These are phyloP conservation scores for Tachina lurida DNA, from an alignment of 2,888 invertebrate genomes.

Conservation along the genomic window DNA sequence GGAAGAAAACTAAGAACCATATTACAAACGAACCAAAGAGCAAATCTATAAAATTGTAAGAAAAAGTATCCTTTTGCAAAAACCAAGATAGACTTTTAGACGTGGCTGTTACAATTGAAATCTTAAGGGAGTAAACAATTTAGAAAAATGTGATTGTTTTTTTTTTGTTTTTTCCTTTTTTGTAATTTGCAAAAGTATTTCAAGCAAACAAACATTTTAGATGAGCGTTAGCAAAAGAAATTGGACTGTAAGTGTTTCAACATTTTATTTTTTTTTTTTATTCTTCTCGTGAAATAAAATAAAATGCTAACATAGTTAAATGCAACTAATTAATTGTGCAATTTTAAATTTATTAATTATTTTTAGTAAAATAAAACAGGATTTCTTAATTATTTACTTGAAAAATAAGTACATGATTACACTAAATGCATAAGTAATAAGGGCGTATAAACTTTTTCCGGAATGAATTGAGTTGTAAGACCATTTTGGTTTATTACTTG, in stretches of 20 bases:
- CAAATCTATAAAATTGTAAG: slow-evolving; percentile 20
- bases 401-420: too few relatives aligned
- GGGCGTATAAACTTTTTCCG: too few relatives aligned
- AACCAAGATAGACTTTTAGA: slow-evolving; percentile 59
- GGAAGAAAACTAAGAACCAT: slow-evolving; percentile 9
- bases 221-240: slow-evolving; percentile 3
- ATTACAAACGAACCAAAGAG: slow-evolving; percentile 18
- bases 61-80: slow-evolving; percentile 42
- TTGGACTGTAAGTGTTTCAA: slow-evolving; percentile 38
- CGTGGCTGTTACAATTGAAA: slow-evolving; percentile 51
- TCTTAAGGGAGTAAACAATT: slow-evolving; percentile 65
- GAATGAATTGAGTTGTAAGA: too few relatives aligned
- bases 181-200: slow-evolving; percentile 36
- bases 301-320: neutral
- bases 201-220: slow-evolving; percentile 30
- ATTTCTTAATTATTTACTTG: too few relatives aligned
- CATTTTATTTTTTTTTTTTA: too few relatives aligned
- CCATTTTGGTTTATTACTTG: too few relatives aligned
- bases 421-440: too few relatives aligned
- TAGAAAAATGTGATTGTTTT: slow-evolving; percentile 56
- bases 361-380: neutral
- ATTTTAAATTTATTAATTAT: neutral
- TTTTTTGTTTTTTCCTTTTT: slow-evolving; percentile 28
- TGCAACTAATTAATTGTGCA: neutral
- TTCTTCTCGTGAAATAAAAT: slow-evolving; percentile 2